phyloP scores from a whole-genome alignment of 2,888 invertebrate species.

The Platycheirus rosarum region DNA sequence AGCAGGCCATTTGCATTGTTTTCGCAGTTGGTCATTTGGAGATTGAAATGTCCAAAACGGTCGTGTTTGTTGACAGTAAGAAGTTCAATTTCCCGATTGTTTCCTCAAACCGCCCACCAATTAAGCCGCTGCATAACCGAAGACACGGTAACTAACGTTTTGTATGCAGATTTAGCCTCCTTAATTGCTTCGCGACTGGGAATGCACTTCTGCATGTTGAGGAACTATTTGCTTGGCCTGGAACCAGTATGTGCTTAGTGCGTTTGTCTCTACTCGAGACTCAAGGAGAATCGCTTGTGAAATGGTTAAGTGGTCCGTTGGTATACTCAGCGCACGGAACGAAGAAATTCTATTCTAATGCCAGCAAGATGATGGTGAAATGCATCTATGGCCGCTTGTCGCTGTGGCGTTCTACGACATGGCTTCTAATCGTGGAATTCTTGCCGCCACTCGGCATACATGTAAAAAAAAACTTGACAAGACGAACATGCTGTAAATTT shows the following conservation, averaged over 20 bases:
- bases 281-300: conserved; percentile 53
- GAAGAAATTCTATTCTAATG: conserved; percentile 19
- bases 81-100: conserved; percentile 23
- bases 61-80: conserved; percentile 56
- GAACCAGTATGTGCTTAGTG: too few species aligned
- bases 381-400: conserved; percentile 33
- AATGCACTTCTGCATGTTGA: conserved; percentile 57
- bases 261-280: conserved; percentile 49
- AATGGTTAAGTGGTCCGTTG: conserved; percentile 46
- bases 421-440: conserved; percentile 44
- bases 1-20: conserved; percentile 5
- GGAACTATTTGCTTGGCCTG: conserved; percentile 43
- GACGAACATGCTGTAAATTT: conserved; percentile 54
- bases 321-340: conserved; percentile 28
- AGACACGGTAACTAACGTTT: conserved; percentile 64
- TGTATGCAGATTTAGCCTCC: conserved; percentile 57
- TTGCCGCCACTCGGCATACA: conserved; percentile 33
- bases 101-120: conserved; percentile 52
- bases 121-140: conserved; percentile 51
- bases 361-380: conserved; percentile 29
- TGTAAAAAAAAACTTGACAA: conserved; percentile 36
- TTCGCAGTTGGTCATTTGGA: neutral
- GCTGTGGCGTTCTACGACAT: conserved; percentile 26
- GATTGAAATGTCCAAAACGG: conserved; percentile 19
- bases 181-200: conserved; percentile 46